phyloP scores from a whole-genome alignment of 2,888 invertebrate genomes.

The Maniola hyperantus region DNA sequence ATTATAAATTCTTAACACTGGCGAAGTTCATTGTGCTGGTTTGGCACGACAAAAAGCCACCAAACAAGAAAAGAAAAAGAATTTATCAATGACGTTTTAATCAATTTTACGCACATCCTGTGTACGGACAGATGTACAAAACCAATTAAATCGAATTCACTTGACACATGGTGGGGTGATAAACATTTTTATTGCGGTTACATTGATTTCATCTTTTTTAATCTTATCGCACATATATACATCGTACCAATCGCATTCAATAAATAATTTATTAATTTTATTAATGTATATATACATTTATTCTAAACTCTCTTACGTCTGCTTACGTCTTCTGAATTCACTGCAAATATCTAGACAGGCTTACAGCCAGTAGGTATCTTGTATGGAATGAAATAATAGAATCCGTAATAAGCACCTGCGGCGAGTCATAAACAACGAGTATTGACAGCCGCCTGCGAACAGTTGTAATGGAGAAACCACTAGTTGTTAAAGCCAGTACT shows the following conservation, averaged over 20 bases:
- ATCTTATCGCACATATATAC: neutral
- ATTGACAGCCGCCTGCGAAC: conserved; percentile 24
- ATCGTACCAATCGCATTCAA: neutral
- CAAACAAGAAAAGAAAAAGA: neutral
- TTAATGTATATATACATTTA: no score
- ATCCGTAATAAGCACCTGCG: conserved; percentile 24
- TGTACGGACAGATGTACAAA: conserved; percentile 39
- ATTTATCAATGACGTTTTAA: neutral
- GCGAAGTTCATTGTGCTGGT: no score
- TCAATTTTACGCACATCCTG: conserved; percentile 34
- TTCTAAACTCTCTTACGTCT: no score
- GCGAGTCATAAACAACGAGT: conserved; percentile 20
- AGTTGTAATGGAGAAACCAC: conserved; percentile 28
- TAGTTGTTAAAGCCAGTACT: conserved; percentile 8
- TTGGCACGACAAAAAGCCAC: no score
- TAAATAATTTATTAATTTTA: no score
- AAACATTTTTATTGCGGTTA: conserved; percentile 27
- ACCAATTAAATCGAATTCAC: conserved; percentile 46
- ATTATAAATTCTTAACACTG: no score
- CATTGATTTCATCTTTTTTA: conserved; percentile 28
- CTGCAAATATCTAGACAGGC: neutral
- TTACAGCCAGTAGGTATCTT: neutral
- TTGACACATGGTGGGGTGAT: conserved; percentile 33
- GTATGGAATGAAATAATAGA: conserved; percentile 10
- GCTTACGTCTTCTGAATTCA: neutral